Conservation (phyloP, 2,797 vertebrate species). For the Phoeniculus purpureus region DNA sequence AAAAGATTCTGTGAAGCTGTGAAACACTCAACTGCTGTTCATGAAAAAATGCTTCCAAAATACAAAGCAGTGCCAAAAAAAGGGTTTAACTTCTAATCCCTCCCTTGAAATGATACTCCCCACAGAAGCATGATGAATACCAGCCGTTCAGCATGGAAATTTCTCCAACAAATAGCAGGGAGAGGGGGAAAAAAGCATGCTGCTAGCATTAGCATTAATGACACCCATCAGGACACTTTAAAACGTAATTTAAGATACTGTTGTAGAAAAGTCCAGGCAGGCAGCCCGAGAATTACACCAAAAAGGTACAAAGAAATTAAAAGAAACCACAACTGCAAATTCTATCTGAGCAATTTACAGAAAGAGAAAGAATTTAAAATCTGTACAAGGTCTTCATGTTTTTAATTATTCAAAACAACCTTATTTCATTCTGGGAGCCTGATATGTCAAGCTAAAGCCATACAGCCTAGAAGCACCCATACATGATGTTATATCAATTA, state of each 20-base stretch:
- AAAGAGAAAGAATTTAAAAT: not conserved
- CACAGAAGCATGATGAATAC: not conserved
- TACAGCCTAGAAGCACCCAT: slow-evolving; percentile 16
- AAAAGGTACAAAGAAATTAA: not conserved
- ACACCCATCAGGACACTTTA: not conserved
- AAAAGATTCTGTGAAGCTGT: no score
- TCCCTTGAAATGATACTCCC: not conserved
- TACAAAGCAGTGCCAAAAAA: not conserved
- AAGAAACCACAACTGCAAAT: not conserved
- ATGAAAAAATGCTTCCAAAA: not conserved
- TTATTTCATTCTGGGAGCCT: not conserved
- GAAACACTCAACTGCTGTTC: not conserved
- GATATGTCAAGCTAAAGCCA: not conserved
- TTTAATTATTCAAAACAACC: not conserved
- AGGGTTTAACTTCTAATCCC: not conserved
- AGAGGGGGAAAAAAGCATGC: not conserved
- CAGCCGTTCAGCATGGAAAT: not conserved
- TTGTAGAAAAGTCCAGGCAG: not conserved
- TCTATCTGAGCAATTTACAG: slow-evolving; percentile 4
- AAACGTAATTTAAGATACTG: not conserved
- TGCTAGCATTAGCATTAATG: not conserved
- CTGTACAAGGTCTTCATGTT: not conserved
- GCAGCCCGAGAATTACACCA: not conserved
- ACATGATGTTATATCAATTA: not conserved
- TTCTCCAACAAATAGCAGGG: not conserved